Conservation (phyloP, 2,113 vertebrate genomes). For the Crotophaga sulcirostris region DNA sequence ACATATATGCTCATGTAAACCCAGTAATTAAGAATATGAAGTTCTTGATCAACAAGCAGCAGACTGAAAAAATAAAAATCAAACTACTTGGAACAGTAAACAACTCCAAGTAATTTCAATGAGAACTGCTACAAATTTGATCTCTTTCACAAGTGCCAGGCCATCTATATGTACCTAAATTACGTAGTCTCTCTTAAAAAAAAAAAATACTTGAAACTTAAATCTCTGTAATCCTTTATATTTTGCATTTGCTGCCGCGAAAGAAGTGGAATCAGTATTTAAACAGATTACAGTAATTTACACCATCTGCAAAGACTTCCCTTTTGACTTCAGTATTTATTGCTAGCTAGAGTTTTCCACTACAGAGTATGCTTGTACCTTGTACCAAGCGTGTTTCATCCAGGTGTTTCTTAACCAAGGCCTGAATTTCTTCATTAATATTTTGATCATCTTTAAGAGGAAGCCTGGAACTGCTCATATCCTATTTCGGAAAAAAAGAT, state of each 20-base stretch:
- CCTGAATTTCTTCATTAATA: constrained; percentile 80
- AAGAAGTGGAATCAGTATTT: neutral
- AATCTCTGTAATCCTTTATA: neutral
- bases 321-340: neutral
- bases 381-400: constrained; percentile 79
- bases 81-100: neutral
- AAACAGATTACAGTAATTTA: neutral
- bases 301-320: neutral
- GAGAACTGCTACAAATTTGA: neutral
- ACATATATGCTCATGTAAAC: neutral
- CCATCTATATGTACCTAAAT: neutral
- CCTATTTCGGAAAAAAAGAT: constrained; percentile 37
- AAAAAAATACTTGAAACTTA: neutral
- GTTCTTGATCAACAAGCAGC: neutral
- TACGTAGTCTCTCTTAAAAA: neutral
- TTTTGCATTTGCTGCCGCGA: neutral
- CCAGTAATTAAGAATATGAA: neutral
- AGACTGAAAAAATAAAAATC: neutral
- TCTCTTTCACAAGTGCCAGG: neutral
- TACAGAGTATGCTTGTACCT: constrained; percentile 52
- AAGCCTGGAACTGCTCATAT: constrained; percentile 75
- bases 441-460: constrained; percentile 77
- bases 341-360: neutral
- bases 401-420: constrained; percentile 78
- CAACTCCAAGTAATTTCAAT: neutral